Evolutionary conservation across 2,113 vertebrate genomes (phyloP), one percentile per base, ranked within the genome.

Genomic region (Dendropsophus ebraccatus): DNA sequence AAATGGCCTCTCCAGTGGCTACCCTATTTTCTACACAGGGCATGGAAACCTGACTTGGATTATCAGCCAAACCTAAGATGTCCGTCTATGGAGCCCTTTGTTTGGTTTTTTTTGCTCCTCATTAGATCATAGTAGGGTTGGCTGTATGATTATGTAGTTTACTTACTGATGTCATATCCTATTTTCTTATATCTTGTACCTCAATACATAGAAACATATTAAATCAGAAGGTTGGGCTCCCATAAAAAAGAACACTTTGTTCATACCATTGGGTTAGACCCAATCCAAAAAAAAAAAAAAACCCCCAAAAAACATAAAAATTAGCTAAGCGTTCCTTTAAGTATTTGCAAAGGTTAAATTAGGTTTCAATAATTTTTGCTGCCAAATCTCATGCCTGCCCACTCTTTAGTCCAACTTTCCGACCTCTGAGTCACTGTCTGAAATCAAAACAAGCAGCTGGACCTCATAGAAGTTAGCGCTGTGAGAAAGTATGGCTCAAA

Each of bases 371-470:
- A n/a, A 83, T 88, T 87, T 88, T 87, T 88, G 89, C 69, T 93
- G 91, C 91, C 93, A 92, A 89, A 25, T 90, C 92, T 90, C 90
- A 56, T 86, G 87, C 82, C 91, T 13, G 90, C 92, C 92, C 92
- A 91, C 89, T 90, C 88, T 86, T 82, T 80, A 90, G 90, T 92
- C 90, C 91, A 91, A 83, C 86, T 93, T 93, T 92, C 92, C 91
- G 91, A 89, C 87, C 90, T 91, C 88, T 90, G 90, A 92, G 90
- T 93, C 92, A 94, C 91, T 91, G 90, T 92, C 92, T 92, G 88
- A 92, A 93, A 92, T 92, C 90, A 92, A 92, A 92, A 92, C 90
- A 91, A 88, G 87, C 91, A 92, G 91, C 92, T 92, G 91, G 91
- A 91, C 88, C 88, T 89, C 90, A 50, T 88, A 88, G 89, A 92